phyloP scores from a whole-genome alignment of 2,797 vertebrate species.

The Myotis pilosus region DNA sequence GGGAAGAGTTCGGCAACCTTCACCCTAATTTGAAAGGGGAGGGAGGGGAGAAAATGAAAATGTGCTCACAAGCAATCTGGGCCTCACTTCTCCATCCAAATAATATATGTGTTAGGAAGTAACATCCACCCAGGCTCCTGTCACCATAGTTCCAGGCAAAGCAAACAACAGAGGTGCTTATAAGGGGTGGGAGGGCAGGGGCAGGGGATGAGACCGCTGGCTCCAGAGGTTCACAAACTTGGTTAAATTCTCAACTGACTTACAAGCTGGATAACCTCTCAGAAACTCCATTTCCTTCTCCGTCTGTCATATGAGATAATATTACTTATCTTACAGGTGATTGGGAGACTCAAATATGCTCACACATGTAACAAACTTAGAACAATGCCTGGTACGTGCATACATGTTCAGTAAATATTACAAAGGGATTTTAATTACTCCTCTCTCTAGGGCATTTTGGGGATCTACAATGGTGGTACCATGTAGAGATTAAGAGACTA shows the following conservation, averaged over 20 bases:
- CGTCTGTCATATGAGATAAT: not conserved
- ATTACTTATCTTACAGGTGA: not conserved
- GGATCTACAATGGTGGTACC: not conserved
- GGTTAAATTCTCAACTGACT: not conserved
- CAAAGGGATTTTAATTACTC: not conserved
- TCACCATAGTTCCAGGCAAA: not conserved
- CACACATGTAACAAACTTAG: not conserved
- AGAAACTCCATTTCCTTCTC: not conserved
- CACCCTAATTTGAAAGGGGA: slow-evolving; percentile 85
- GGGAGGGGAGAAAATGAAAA: slow-evolving; percentile 63
- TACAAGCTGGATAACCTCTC: not conserved
- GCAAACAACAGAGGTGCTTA: not conserved
- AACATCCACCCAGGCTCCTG: not conserved
- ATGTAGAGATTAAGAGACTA: not conserved
- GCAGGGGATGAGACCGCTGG: not conserved
- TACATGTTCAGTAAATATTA: not conserved
- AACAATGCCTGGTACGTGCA: not conserved
- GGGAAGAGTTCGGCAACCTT: slow-evolving; percentile 94
- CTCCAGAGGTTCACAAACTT: not conserved
- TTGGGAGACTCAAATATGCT: not conserved
- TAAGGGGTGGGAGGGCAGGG: not conserved
- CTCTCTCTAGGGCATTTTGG: not conserved
- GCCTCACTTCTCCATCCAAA: slow-evolving; percentile 17
- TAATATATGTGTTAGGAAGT: not conserved
- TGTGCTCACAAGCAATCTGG: slow-evolving; percentile 35